Evolutionary conservation across 2,113 vertebrate species (phyloP).

Genomic region (Polypterus senegalus): DNA sequence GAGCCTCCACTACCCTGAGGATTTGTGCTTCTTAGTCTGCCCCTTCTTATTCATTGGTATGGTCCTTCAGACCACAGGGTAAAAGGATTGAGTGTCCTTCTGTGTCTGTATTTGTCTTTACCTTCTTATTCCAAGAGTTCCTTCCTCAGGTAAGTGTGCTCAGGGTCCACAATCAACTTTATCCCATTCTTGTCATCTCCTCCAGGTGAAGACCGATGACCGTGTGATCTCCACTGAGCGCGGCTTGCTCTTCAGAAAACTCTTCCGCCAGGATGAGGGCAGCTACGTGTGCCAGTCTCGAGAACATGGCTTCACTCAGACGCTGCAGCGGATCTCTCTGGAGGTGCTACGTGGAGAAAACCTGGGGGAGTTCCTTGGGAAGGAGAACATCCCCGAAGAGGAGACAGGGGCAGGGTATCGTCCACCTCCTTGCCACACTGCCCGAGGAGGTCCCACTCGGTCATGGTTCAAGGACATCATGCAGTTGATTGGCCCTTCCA

Average conservation of each 20-base stretch:
- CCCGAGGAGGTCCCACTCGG: slow-evolving; percentile 27
- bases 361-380: slow-evolving; percentile 49
- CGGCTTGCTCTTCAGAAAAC: slow-evolving; percentile 71
- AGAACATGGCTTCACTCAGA: slow-evolving; percentile 78
- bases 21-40: no score
- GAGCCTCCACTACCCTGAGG: no score
- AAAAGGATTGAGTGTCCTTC: no score
- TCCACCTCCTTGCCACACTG: slow-evolving; percentile 7
- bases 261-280: slow-evolving; percentile 61
- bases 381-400: slow-evolving; percentile 20
- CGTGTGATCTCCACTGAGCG: slow-evolving; percentile 64
- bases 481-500: slow-evolving; percentile 72
- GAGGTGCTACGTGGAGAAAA: slow-evolving; percentile 63
- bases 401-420: slow-evolving; percentile 29
- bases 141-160: no score
- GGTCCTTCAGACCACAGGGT: no score
- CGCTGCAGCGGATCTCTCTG: slow-evolving; percentile 53
- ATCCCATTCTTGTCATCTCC: neutral
- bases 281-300: slow-evolving; percentile 68
- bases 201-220: slow-evolving; percentile 78
- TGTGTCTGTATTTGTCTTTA: no score
- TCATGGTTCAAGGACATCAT: slow-evolving; percentile 86
- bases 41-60: no score
- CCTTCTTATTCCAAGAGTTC: no score
- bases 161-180: no score